Base-by-base conservation (phyloP, 2,113 vertebrate species). In the Pluvianellus socialis region DNA sequence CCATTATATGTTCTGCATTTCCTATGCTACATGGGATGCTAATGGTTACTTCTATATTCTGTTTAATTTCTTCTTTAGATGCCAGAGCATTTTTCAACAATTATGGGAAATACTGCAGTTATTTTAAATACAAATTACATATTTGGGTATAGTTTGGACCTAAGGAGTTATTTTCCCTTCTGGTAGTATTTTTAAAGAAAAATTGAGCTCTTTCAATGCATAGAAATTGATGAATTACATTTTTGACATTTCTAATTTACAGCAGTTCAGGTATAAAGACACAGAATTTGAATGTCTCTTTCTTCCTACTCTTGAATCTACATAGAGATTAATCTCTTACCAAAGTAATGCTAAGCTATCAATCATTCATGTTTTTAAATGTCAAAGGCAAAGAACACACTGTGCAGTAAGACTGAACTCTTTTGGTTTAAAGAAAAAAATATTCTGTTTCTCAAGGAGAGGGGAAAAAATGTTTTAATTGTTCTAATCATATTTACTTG, bases 301-400 rank as follows among this genome's bases (percentile, higher is more conserved):
- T 95, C 75, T 95, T 81, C 61, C 42, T 85, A 24, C 27, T 75
- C 88, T 82, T 71, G 68, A 95, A 97, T 97, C 88, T 97, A 94
- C 79, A 88, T 81, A 92, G 87, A 97, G 86, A 98, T 98, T 96
- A 96, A 97, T 97, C 74, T 96, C 14, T 2, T 74, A 73, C 35
- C 49, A 95, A 91, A 94, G 76, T 89, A 96, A 95, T 83, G 68
- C 27, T 80, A 79, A 93, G 67, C 93, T 97, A 96, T 98, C 91
- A 97, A 89, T 97, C 97, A 96, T 91, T 96, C 85, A 89, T 88
- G 67, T 53, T 88, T 90, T 38, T 96, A 91, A 97, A 96, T 96
- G 84, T 97, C 94, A 97, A 91, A 91, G 56, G 62, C 79, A 97
- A 90, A 93, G 50, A 97, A 94, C 50, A 94, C 14, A 81, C 49